phyloP scores from a whole-genome alignment of 1,140 invertebrate genomes.

The Nephotettix cincticeps region DNA sequence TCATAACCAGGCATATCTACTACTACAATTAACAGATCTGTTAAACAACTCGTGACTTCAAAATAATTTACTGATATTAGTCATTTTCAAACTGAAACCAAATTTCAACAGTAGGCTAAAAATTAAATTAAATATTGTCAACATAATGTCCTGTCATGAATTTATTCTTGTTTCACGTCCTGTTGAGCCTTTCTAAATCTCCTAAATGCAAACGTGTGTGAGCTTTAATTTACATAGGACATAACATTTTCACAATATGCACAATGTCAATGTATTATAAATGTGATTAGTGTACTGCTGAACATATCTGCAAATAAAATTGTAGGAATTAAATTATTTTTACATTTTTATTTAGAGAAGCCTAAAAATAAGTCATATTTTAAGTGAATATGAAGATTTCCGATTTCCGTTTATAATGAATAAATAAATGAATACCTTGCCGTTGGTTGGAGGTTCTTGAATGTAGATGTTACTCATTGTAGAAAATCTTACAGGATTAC shows the following conservation, averaged over 20 bases:
- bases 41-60: background rate
- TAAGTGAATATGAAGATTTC: background rate
- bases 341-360: background rate
- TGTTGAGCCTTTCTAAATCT: too few relatives aligned
- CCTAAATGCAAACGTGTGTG: too few relatives aligned
- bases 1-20: background rate
- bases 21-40: background rate
- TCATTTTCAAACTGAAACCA: background rate
- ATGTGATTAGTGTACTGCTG: background rate
- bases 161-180: too few relatives aligned
- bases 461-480: constrained; percentile 95
- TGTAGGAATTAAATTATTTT: background rate
- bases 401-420: too few relatives aligned
- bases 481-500: too few relatives aligned
- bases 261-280: too few relatives aligned
- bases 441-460: constrained; percentile 90
- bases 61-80: background rate
- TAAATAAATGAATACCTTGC: too few relatives aligned
- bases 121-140: background rate
- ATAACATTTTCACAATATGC: too few relatives aligned
- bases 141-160: background rate
- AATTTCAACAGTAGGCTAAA: background rate
- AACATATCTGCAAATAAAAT: background rate
- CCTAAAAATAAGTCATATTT: background rate
- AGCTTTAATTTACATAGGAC: too few relatives aligned